Conservation (phyloP, 2,113 vertebrate genomes). For the Burhinus oedicnemus region DNA sequence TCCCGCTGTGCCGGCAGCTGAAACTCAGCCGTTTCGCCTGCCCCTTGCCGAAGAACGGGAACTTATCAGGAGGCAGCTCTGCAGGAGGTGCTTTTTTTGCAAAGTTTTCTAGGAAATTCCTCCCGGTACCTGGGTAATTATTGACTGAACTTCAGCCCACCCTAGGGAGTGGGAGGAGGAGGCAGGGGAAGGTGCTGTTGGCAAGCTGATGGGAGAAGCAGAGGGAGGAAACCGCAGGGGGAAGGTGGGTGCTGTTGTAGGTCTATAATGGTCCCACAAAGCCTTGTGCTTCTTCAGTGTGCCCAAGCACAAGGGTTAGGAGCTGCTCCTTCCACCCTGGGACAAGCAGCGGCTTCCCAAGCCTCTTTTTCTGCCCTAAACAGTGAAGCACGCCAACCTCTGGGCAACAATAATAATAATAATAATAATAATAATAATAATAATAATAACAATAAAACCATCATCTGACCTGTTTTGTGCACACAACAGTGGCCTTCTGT, state of each 20-base stretch:
- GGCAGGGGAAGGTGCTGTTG: background rate
- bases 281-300: background rate
- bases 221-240: background rate
- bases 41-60: background rate
- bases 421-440: background rate
- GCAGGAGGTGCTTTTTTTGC: background rate
- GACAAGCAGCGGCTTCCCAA: background rate
- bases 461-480: background rate
- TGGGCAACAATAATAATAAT: background rate
- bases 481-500: background rate
- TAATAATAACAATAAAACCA: background rate
- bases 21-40: background rate
- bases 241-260: background rate
- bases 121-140: background rate
- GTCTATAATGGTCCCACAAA: background rate
- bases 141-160: background rate
- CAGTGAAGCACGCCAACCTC: background rate
- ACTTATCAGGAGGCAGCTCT: background rate
- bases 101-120: background rate
- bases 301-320: background rate
- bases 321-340: background rate
- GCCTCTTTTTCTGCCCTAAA: background rate
- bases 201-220: background rate
- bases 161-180: background rate
- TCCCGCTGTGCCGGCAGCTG: background rate